Conservation (phyloP, 2,797 vertebrate species). For the Urocyon cinereoargenteus region DNA sequence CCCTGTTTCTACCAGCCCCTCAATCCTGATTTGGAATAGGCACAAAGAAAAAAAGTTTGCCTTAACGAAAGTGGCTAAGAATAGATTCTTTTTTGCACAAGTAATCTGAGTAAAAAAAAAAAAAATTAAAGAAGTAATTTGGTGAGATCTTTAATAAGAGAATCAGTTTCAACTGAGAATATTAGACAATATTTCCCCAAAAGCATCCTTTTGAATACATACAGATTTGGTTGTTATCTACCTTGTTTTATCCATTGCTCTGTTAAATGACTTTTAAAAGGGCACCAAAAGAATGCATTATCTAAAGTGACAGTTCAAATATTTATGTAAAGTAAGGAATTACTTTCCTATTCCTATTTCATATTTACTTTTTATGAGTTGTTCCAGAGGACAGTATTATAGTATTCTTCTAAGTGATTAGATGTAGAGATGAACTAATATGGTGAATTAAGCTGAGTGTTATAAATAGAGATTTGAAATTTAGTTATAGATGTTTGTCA, state of each 20-base stretch:
- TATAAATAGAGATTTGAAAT: background rate
- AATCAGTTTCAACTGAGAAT: background rate
- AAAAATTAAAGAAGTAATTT: conserved; percentile 9
- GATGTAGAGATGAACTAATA: background rate
- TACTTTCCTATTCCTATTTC: background rate
- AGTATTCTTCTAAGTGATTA: background rate
- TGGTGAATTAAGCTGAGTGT: background rate
- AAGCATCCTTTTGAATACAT: background rate
- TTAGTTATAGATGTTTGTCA: background rate
- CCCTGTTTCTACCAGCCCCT: background rate
- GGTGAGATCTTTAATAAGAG: background rate
- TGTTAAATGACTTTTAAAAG: background rate
- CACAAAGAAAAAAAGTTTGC: background rate
- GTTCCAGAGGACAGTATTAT: background rate
- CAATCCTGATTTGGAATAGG: background rate
- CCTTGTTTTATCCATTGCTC: background rate
- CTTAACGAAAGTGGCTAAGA: background rate
- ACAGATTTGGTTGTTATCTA: background rate
- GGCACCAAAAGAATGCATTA: background rate
- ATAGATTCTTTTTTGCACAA: background rate
- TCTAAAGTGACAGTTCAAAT: conserved; percentile 1
- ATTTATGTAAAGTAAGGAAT: background rate
- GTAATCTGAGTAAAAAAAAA: background rate
- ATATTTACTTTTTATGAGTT: conserved; percentile 8
- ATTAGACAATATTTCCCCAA: background rate